These are phyloP conservation scores for Semibalanus balanoides DNA, from an alignment of 1,140 invertebrate genomes.

Conservation along the genomic window DNA sequence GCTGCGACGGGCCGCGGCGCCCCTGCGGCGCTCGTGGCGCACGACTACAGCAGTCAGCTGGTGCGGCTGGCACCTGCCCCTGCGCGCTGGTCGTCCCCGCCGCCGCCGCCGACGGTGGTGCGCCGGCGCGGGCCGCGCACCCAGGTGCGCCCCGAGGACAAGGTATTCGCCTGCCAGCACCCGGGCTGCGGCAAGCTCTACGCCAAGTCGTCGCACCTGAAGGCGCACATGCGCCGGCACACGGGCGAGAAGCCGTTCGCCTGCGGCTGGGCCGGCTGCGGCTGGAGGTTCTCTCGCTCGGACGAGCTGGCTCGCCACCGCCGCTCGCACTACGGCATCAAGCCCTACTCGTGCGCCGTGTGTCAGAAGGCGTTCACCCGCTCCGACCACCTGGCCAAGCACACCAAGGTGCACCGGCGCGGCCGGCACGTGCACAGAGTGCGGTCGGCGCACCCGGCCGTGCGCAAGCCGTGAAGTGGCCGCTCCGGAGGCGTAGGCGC, in stretches of 20 bases:
- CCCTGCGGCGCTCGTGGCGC: neutral
- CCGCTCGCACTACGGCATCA: constrained; percentile 64
- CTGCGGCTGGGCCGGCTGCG: constrained; percentile 81
- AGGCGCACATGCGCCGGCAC: constrained; percentile 81
- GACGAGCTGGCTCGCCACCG: constrained; percentile 77
- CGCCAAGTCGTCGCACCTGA: constrained; percentile 84
- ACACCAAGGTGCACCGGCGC: constrained; percentile 50
- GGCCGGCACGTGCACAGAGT: neutral
- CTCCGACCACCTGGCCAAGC: constrained; percentile 79
- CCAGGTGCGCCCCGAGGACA: constrained; percentile 27
- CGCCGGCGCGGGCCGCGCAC: constrained; percentile 22
- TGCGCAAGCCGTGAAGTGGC: neutral
- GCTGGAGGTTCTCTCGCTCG: constrained; percentile 83
- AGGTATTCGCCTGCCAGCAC: constrained; percentile 48
- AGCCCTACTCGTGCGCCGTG: constrained; percentile 69
- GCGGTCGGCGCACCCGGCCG: neutral
- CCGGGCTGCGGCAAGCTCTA: constrained; percentile 51
- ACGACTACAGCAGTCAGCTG: constrained; percentile 8
- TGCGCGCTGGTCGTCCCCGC: constrained; percentile 7
- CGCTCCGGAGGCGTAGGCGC: too few species aligned
- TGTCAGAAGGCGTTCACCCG: constrained; percentile 74
- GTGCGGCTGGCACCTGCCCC: constrained; percentile 1
- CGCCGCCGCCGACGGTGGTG: constrained; percentile 9
- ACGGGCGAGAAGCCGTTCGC: constrained; percentile 88
- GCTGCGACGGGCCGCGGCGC: too few species aligned